Evolutionary conservation across 2,113 vertebrate genomes (phyloP), one percentile per base, ranked within the genome.

Genomic region (Chamaetylas fuelleborni): DNA sequence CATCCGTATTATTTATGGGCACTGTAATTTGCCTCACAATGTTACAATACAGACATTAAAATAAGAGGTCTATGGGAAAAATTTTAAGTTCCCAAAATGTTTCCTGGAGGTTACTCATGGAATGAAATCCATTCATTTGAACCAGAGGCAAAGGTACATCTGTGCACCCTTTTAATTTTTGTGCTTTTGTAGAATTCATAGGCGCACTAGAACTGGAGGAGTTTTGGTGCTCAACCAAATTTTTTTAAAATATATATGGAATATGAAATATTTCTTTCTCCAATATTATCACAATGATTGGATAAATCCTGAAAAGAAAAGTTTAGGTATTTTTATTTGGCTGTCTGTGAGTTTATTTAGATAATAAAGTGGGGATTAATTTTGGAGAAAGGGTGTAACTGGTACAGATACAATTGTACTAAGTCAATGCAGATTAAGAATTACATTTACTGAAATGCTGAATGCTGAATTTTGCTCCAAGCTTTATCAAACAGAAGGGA

Each of bases 381-480:
- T 95, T 64, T 94, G 56, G 38, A 60, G 64, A 33, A 80, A 29
- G 31, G 29, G 24, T 71, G 18, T 71, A 86, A 88, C 71, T 58
- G 26, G 34, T 54, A 66, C 16, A 88, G 54, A 83, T 33, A 69
- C 22, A 50, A 85, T 57, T 81, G 47, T 81, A 70, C 14, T 47
- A 66, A 51, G 6, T 45, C 72, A 88, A 62, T 58, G 51, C 34
- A 76, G 42, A 90, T 45, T 88, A 93, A 82, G 24, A 94, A 86
- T 54, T 67, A 64, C 56, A 74, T 86, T 92, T 84, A 74, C 65
- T 83, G 56, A 90, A 48, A 78, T 54, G 43, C 3, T 33, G 53
- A 95, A 88, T 71, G 84, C 64, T 71, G 78, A 78, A 91, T 88
- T 94, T 92, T 77, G 11, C 38, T 81, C 53, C 64, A 56, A 67